These are phyloP conservation scores for Calliphora vicina DNA, from an alignment of 1,140 invertebrate genomes.

Conservation along the genomic window DNA sequence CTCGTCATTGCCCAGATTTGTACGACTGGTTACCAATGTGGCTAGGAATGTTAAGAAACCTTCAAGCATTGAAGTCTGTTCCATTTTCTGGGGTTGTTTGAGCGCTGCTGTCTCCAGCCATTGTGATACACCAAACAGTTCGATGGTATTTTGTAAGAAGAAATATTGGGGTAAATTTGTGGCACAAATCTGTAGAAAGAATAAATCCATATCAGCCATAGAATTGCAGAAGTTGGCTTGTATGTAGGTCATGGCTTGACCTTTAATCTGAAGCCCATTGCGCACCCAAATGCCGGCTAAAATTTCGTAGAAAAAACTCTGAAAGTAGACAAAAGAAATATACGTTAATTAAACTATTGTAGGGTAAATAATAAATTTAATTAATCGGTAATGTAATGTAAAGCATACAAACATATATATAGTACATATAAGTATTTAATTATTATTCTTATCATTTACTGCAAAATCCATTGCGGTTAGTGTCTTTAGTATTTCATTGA, in stretches of 20 bases:
- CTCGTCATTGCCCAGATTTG: conserved; percentile 83
- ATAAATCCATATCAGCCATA: conserved; percentile 96
- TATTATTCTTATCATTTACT: neutral
- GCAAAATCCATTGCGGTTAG: neutral
- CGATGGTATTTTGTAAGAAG: conserved; percentile 86
- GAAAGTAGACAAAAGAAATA: conserved; percentile 53
- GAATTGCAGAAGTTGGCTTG: conserved; percentile 99
- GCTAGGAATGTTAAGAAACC: conserved; percentile 90
- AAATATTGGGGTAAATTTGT: conserved; percentile 85
- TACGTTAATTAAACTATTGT: too few species aligned
- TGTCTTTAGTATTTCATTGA: neutral
- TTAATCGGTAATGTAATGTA: neutral
- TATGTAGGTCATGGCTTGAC: conserved; percentile 98
- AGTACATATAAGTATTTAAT: neutral
- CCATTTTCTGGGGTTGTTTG: conserved; percentile 73
- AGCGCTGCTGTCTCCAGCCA: conserved; percentile 83
- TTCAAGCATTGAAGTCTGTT: conserved; percentile 91
- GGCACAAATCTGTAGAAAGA: conserved; percentile 91
- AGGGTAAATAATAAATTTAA: neutral
- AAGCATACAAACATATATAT: too few species aligned
- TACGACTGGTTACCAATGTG: conserved; percentile 88
- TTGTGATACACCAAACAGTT: conserved; percentile 86
- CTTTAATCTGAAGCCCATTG: conserved; percentile 96
- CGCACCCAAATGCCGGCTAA: conserved; percentile 93
- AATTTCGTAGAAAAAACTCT: conserved; percentile 96